Base-by-base conservation (phyloP, 2,797 vertebrate genomes). In the Neoniphon sammara region DNA sequence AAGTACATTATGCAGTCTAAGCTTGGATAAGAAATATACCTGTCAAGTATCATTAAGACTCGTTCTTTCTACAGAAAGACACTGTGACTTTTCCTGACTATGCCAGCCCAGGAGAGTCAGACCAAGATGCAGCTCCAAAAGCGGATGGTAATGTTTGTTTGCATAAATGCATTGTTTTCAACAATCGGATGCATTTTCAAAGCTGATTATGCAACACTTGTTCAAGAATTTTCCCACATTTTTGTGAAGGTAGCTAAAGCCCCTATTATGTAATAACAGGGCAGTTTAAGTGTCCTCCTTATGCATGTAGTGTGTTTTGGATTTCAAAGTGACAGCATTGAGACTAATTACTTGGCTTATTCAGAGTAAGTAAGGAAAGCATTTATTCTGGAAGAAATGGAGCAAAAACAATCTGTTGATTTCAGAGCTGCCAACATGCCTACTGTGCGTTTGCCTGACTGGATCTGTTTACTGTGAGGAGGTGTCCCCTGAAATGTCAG, bases 391-490 rank as follows among this genome's bases (percentile, higher is more conserved):
- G 27, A 39, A 46, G 60, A 47, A 34, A 62, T 56, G 14, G 7
- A 59, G 44, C 31, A 65, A 61, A 73, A 56, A 34, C 7, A 23
- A 0, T 53, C 15, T 54, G 27, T 27, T 53, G 20, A 59, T 88
- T 92, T 77, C 92, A 98, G 97, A 96, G 86, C 86, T 98, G 88
- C 97, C 97, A 2, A 98, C 97, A 1, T 99, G 97, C 70, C 91
- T 98, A 76, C 81, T 96, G 61, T 98, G 97, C 46, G 97, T 97
- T 30, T 99, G 97, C 86, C 91, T 98, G 83, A 96, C 92, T 23
- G 95, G 96, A 36, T 98, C 96, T 0, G 96, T 98, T 42, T 98
- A 98, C 90, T 98, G 97, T 17, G 96, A 98, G 90, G 96, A 98
- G 79, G 88, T 94, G 55, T 79, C 63, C 7, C 95, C 96, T 5